Conservation (phyloP, 2,113 vertebrate genomes). For the Crotalus viridis region DNA sequence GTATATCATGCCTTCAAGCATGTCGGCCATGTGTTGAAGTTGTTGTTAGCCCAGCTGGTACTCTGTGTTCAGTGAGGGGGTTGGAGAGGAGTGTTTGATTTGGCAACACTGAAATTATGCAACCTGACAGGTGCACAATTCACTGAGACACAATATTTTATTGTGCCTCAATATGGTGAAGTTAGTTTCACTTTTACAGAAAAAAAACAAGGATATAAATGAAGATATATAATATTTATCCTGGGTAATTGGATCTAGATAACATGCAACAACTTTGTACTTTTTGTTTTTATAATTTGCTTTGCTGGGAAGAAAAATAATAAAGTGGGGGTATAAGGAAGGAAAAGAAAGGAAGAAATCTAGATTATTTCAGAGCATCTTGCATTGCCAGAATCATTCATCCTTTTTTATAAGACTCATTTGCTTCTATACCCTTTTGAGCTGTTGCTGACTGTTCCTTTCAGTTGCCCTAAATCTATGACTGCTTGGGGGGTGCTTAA, state of each 20-base stretch:
- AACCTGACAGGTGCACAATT: conserved; percentile 65
- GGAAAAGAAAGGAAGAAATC: not conserved
- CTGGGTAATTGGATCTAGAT: conserved; percentile 32
- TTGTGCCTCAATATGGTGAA: conserved; percentile 32
- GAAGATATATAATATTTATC: not conserved
- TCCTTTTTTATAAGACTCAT: conserved; percentile 67
- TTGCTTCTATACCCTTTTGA: conserved; percentile 69
- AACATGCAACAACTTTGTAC: conserved; percentile 13
- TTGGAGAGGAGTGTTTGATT: conserved; percentile 58
- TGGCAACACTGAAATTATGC: conserved; percentile 42
- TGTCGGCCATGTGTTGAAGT: conserved; percentile 48
- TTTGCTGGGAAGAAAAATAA: not conserved
- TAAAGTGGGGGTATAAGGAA: too few species aligned
- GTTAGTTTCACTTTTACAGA: conserved; percentile 40
- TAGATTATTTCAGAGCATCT: conserved; percentile 58
- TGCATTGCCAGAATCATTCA: conserved; percentile 56
- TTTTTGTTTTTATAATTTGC: conserved; percentile 5
- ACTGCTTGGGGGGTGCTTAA: conserved; percentile 65
- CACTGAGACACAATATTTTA: conserved; percentile 53
- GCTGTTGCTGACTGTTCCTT: conserved; percentile 64
- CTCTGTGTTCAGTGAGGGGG: conserved; percentile 45
- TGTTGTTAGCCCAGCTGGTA: conserved; percentile 60
- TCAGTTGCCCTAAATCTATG: conserved; percentile 70
- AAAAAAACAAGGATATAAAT: conserved; percentile 37
- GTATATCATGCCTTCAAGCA: conserved; percentile 33